Conservation (phyloP, 2,888 invertebrate genomes). For the Amphipoea lucens region DNA sequence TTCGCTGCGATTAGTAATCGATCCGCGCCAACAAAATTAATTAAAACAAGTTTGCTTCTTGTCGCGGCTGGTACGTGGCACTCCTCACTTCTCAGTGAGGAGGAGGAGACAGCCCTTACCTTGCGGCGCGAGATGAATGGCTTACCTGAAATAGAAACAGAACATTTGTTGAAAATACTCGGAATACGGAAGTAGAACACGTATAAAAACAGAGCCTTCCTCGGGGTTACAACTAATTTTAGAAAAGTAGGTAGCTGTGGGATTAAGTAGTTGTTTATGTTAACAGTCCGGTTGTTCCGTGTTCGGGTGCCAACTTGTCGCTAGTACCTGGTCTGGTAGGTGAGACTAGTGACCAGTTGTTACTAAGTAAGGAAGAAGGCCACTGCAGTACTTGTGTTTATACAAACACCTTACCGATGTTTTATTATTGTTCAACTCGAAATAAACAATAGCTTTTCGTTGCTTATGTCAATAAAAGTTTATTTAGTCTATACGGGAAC, state of each 20-base stretch:
- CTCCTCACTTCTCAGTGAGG: not conserved
- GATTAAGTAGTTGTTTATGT: not conserved
- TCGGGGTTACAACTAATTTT: not conserved
- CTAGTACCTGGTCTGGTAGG: not conserved
- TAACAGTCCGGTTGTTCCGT: not conserved
- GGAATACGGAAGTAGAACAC: not conserved
- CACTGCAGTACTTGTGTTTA: not conserved
- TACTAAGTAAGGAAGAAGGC: not conserved
- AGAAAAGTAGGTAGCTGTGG: not conserved
- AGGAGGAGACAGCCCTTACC: constrained; percentile 11
- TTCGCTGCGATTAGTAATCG: constrained; percentile 55
- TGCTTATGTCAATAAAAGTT: not conserved
- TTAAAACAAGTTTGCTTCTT: constrained; percentile 51
- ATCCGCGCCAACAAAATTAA: constrained; percentile 50
- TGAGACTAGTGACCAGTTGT: not conserved
- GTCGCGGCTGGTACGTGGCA: constrained; percentile 12
- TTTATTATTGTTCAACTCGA: not conserved
- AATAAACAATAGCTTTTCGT: not conserved
- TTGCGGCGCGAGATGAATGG: constrained; percentile 4
- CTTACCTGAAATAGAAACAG: constrained; percentile 54
- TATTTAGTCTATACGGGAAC: not conserved
- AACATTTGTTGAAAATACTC: constrained; percentile 22
- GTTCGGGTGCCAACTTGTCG: too few relatives aligned
- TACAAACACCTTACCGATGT: not conserved
- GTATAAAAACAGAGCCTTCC: too few relatives aligned